Evolutionary conservation across 2,113 vertebrate species (phyloP).

Genomic region (Collichthys lucidus): DNA sequence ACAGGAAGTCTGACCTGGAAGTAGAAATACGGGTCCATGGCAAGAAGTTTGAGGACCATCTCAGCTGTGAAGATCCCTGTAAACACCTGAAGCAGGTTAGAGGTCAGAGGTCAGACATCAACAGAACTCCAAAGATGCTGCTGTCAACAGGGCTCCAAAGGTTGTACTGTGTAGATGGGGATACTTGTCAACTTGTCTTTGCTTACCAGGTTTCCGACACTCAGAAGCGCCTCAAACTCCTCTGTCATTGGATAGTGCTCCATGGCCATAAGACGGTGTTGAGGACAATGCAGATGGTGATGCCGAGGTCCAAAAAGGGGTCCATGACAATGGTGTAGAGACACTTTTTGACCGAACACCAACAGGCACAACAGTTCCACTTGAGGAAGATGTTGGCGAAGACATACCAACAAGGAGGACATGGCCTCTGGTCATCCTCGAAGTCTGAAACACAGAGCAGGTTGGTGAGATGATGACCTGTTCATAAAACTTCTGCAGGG

Average conservation of each 20-base stretch:
- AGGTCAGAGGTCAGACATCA: not conserved
- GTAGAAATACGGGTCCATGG: constrained; percentile 94
- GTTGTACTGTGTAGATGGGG: too few relatives aligned
- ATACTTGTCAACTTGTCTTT: not conserved
- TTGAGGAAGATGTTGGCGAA: constrained; percentile 89
- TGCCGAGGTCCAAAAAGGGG: constrained; percentile 94
- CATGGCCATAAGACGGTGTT: constrained; percentile 99
- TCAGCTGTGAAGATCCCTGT: constrained; percentile 95
- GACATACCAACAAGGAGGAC: constrained; percentile 91
- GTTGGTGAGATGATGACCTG: not conserved
- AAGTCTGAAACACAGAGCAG: constrained; percentile 83
- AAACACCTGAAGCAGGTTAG: constrained; percentile 88
- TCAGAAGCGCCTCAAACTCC: constrained; percentile 87
- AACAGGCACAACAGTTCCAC: constrained; percentile 91
- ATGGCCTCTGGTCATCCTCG: constrained; percentile 90
- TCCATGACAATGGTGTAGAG: constrained; percentile 91
- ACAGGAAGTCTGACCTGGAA: constrained; percentile 81
- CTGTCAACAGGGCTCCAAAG: too few relatives aligned
- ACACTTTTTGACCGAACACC: constrained; percentile 86
- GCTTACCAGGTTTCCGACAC: constrained; percentile 91
- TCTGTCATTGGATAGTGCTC: constrained; percentile 94
- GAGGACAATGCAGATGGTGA: constrained; percentile 97
- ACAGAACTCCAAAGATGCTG: too few relatives aligned
- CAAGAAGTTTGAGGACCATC: constrained; percentile 95
- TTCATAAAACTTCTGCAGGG: too few relatives aligned